These are phyloP conservation scores for Serripes groenlandicus DNA, from an alignment of 2,888 invertebrate species.

Conservation along the genomic window DNA sequence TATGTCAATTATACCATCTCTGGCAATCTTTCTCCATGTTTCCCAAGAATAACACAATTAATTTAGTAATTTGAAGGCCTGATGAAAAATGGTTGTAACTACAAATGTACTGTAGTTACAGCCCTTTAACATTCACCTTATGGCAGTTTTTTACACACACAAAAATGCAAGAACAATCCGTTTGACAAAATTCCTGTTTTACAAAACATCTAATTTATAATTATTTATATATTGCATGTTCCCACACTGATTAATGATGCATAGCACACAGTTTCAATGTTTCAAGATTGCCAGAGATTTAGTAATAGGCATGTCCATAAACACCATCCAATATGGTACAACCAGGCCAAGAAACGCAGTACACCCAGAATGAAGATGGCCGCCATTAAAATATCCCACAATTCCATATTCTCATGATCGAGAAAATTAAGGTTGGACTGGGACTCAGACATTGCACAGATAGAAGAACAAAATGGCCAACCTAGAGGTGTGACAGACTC, in stretches of 20 bases:
- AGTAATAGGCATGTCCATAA: slow-evolving; percentile 72
- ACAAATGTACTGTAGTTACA: too few relatives aligned
- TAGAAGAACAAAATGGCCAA: slow-evolving; percentile 70
- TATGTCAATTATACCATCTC: slow-evolving; percentile 13
- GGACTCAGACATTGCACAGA: slow-evolving; percentile 37
- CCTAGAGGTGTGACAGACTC: slow-evolving; percentile 76
- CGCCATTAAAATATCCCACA: slow-evolving; percentile 67
- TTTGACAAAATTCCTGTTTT: too few relatives aligned
- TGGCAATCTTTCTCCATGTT: slow-evolving; percentile 27
- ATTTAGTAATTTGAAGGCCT: too few relatives aligned
- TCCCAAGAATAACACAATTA: too few relatives aligned
- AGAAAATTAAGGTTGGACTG: slow-evolving; percentile 12
- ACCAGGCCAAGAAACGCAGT: slow-evolving; percentile 74
- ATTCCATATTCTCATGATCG: slow-evolving; percentile 78
- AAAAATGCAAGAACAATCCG: too few relatives aligned
- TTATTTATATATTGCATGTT: too few relatives aligned
- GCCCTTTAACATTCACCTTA: too few relatives aligned
- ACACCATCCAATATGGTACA: slow-evolving; percentile 72
- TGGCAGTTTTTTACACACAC: too few relatives aligned
- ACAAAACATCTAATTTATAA: too few relatives aligned
- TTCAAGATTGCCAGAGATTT: slow-evolving; percentile 66
- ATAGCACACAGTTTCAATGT: neutral
- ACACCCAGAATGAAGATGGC: slow-evolving; percentile 72
- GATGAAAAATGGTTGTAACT: too few relatives aligned
- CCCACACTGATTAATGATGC: too few relatives aligned